Base-by-base conservation (phyloP, 2,888 invertebrate species). In the Apotomis capreana region DNA sequence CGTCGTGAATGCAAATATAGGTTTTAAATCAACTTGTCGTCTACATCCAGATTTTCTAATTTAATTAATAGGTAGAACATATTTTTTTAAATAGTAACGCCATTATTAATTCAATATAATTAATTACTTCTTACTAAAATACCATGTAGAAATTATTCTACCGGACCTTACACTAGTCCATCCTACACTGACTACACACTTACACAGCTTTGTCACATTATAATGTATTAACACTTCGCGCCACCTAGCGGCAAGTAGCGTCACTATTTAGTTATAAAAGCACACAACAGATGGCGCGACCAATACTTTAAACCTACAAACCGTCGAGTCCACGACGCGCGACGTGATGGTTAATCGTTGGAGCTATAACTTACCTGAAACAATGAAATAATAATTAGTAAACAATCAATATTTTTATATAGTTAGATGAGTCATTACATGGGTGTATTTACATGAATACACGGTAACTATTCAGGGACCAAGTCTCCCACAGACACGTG, bases 351-450 rank as follows among this genome's bases (percentile, higher is more conserved):
- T 10, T 49, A 9, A n/a, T 36, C 36, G 6, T 13, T 40, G n/a
- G 9, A 9, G 4, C 15, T 90, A 91, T 64, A 87, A 94, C 95
- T 95, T 94, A 95, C 95, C 95, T 95, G 92, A 75, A 94, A 94
- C 88, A 90, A 86, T 0, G 15, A 10, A 52, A 52, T 40, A 37
- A n/a, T 37, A 37, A 68, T 40, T 6, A 40, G 5, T 4, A 6
- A 49, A 61, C 9, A 58, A 13, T 26, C 80, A 79, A 77, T 76
- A 61, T 57, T 49, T 49, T 49, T 8, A 9, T 9, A 75, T 68
- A 61, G 73, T 54, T 60, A 70, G 44, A 57, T n/a, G 58, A 51
- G 63, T 49, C 0, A 40, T 40, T 40, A 52, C 26, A 68, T 26
- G 44, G 12, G 57, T 63, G 57, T 44, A 58, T 57, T 15, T 61